phyloP scores from a whole-genome alignment of 2,888 invertebrate genomes.

The Ormyrus thymus region DNA sequence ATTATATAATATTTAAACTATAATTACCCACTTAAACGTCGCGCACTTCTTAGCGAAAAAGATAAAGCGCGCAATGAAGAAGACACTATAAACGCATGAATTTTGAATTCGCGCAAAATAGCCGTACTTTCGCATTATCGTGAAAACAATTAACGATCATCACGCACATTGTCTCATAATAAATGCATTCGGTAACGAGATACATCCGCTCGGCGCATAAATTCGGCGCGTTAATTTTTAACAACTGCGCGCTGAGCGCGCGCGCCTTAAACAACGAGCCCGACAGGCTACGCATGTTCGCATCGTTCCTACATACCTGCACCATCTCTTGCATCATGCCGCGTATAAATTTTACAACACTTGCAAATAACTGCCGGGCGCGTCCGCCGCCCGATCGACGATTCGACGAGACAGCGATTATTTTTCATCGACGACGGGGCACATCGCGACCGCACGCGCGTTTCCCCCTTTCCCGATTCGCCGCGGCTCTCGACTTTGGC shows the following conservation, averaged over 20 bases:
- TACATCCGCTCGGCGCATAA: not conserved
- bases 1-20: too few relatives aligned
- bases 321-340: slow-evolving; percentile 60
- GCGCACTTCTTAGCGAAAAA: too few relatives aligned
- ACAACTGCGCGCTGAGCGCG: not conserved
- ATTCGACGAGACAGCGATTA: slow-evolving; percentile 57
- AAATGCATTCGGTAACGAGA: slow-evolving; percentile 5
- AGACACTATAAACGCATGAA: too few relatives aligned
- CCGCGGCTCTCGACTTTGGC: too few relatives aligned
- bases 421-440: slow-evolving; percentile 26
- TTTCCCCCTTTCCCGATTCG: not conserved
- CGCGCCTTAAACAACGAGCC: slow-evolving; percentile 47
- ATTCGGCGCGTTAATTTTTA: slow-evolving; percentile 39
- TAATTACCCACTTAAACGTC: too few relatives aligned
- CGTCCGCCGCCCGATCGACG: slow-evolving; percentile 63
- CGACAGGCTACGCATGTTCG: slow-evolving; percentile 66
- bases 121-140: not conserved
- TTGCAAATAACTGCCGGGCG: slow-evolving; percentile 66
- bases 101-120: too few relatives aligned
- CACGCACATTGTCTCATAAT: slow-evolving; percentile 6
- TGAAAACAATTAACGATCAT: slow-evolving; percentile 12
- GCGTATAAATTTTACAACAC: slow-evolving; percentile 68
- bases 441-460: not conserved
- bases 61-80: too few relatives aligned
- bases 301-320: slow-evolving; percentile 27